Evolutionary conservation across 2,888 invertebrate genomes (phyloP).

Genomic region (Cylloceria caligata): DNA sequence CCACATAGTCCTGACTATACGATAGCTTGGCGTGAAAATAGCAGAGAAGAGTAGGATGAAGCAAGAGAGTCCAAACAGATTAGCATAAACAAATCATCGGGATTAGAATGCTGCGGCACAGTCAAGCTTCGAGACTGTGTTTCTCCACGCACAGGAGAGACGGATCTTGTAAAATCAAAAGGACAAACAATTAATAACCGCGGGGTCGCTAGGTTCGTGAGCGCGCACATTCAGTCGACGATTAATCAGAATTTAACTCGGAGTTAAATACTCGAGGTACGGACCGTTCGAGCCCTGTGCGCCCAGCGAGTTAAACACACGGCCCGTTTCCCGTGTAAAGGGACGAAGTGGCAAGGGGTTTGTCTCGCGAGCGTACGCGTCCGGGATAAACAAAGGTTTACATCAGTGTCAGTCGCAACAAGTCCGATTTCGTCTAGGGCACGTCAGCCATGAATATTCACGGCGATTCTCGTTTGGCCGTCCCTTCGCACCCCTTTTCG

Average conservation of each 20-base stretch:
- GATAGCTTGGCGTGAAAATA: conserved; percentile 26
- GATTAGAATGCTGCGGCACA: conserved; percentile 77
- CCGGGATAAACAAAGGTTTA: conserved; percentile 83
- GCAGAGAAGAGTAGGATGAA: conserved; percentile 51
- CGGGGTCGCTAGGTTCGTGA: conserved; percentile 46
- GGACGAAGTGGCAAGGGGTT: conserved; percentile 63
- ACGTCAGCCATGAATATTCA: conserved; percentile 80
- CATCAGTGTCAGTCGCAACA: conserved; percentile 85
- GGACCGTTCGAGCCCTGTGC: conserved; percentile 34
- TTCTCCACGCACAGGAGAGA: conserved; percentile 57
- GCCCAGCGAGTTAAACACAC: conserved; percentile 37
- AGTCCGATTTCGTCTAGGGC: conserved; percentile 83
- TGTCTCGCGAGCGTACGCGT: conserved; percentile 66
- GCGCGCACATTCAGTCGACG: conserved; percentile 71
- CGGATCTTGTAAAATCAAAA: conserved; percentile 81
- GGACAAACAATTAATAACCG: conserved; percentile 84
- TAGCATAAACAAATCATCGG: conserved; percentile 83
- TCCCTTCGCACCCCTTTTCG: conserved; percentile 72
- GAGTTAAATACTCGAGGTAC: conserved; percentile 78
- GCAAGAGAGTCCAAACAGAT: conserved; percentile 75
- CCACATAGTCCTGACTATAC: conserved; percentile 1
- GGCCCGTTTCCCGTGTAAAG: conserved; percentile 59
- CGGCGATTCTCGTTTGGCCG: conserved; percentile 74
- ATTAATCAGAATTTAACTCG: conserved; percentile 84
- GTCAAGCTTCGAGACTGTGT: conserved; percentile 49